A percentile compares a stretch with the other conserved stretches of the same genome.
Evolutionary conservation across 2,888 invertebrate species (phyloP).

Genomic region (Tenodera sinensis): DNA sequence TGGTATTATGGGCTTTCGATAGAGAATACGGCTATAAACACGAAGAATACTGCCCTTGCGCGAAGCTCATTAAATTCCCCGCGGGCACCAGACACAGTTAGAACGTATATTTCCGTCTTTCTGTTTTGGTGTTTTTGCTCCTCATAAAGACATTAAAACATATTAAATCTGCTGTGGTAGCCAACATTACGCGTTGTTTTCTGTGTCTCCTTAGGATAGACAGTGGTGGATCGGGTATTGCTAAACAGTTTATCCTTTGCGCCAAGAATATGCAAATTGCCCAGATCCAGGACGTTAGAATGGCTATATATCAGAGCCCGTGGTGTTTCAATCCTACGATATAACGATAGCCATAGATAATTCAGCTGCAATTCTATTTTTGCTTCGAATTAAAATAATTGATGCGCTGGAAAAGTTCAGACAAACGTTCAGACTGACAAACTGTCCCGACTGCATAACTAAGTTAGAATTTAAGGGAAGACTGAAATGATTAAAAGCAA

Average conservation of each 20-base stretch:
- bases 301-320: background rate
- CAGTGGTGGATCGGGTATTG: background rate
- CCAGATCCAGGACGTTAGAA: background rate
- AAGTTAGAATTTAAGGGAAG: too few relatives aligned
- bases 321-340: too few relatives aligned
- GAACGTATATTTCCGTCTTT: background rate
- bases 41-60: background rate
- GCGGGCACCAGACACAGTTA: background rate
- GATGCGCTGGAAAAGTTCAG: too few relatives aligned
- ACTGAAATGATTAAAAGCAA: too few relatives aligned
- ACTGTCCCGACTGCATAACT: too few relatives aligned
- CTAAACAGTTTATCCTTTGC: too few relatives aligned
- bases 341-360: too few relatives aligned
- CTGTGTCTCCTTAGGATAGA: too few relatives aligned
- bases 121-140: background rate
- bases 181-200: background rate
- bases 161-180: background rate
- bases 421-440: too few relatives aligned
- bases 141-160: background rate
- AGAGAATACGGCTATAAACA: background rate
- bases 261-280: background rate
- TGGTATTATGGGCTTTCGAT: background rate
- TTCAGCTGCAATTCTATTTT: too few relatives aligned
- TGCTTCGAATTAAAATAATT: too few relatives aligned
- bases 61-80: background rate